Percentiles rank a stretch among this genome's conserved stretches.
Conservation (phyloP, 2,797 vertebrate genomes). For the Myotis daubentonii region DNA sequence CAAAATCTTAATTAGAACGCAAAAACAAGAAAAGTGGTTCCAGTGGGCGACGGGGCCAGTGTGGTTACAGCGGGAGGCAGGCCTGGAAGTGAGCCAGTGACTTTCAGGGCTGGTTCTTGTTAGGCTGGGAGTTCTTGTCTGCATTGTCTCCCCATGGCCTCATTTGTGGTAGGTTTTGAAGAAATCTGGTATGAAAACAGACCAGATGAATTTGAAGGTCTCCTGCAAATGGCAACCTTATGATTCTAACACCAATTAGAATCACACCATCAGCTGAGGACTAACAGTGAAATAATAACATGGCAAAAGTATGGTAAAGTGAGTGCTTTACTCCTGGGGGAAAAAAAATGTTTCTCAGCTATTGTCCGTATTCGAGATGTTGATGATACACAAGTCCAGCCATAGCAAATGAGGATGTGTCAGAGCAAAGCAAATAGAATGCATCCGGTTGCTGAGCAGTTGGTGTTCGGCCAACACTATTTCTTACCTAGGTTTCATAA, state of each 20-base stretch:
- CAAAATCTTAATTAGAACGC: not conserved
- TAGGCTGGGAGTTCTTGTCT: not conserved
- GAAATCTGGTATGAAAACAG: not conserved
- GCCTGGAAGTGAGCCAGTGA: not conserved
- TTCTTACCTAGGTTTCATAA: constrained; percentile 25
- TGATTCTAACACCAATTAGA: not conserved
- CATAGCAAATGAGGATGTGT: not conserved
- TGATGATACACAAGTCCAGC: not conserved
- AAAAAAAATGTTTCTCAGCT: constrained; percentile 26
- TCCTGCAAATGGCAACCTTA: not conserved
- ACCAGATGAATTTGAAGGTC: not conserved
- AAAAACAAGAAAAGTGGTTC: not conserved
- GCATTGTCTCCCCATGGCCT: not conserved
- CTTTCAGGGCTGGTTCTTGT: not conserved
- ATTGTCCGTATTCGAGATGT: not conserved
- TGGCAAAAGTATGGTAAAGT: not conserved
- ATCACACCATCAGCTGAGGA: not conserved
- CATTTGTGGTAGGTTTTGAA: not conserved
- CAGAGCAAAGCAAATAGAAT: constrained; percentile 5
- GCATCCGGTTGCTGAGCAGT: not conserved
- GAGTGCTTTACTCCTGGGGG: not conserved
- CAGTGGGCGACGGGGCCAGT: not conserved
- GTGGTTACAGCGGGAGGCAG: not conserved
- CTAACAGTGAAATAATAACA: constrained; percentile 26
- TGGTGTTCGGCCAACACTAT: not conserved